Evolutionary conservation across 2,797 vertebrate species (phyloP), one percentile per base, ranked within the genome.

Genomic region (Pterois miles): DNA sequence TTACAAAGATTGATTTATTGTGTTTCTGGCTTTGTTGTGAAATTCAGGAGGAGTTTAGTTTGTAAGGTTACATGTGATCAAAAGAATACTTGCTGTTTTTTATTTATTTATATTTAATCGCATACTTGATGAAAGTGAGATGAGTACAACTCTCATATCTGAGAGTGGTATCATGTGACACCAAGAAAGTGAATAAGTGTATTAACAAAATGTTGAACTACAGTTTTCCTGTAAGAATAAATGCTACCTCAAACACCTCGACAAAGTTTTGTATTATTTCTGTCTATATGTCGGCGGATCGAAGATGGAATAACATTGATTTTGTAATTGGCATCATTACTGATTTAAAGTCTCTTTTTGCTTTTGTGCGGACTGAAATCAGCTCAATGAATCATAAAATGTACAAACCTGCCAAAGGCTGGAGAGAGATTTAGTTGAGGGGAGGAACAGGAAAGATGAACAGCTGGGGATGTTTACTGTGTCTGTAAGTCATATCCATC

Each of bases 401-500:
- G 1, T 71, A 53, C 10, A 14, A 65, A 63, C 40, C 13, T 71
- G 34, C 64, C 36, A 53, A 69, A 66, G 71, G 20, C 59, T 72
- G 53, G 33, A 40, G 31, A 56, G 20, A 25, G 52, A 63, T 79
- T 78, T 50, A 66, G 4, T 76, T 23, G 9, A 46, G 20, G 40
- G 50, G 53, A 75, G 53, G 36, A 48, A 64, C 36, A 54, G 65
- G 65, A 77, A 74, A 65, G 56, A 52, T 67, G 59, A 84, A 69
- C 65, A 78, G 78, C 50, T 80, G 75, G 27, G 62, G 52, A 65
- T 76, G 62, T 80, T 87, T 74, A 74, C 58, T 40, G 43, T 64
- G 71, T 67, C 65, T 74, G 67, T 74, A 76, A 68, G 29, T 74
- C 43, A 62, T 31, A 40, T 60, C 40, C 71, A 73, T 76, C 58